These are phyloP conservation scores for Phymatocera aterrima DNA, from an alignment of 2,888 invertebrate species.

Conservation along the genomic window DNA sequence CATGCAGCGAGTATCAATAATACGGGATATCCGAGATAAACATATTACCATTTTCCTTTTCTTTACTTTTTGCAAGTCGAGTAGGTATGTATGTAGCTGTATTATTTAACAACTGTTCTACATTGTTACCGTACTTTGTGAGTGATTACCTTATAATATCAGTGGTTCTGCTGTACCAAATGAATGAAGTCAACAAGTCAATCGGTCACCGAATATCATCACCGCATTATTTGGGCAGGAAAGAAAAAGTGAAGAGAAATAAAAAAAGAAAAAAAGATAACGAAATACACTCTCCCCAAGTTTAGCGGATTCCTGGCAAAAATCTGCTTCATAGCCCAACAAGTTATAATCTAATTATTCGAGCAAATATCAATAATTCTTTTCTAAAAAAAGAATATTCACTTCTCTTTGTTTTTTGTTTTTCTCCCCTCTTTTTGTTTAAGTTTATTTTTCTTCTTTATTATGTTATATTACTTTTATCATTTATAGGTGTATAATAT, in stretches of 20 bases:
- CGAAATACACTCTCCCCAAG: background rate
- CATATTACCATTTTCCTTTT: background rate
- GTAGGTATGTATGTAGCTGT: too few species aligned
- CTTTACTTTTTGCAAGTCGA: background rate
- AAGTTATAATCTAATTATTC: conserved; percentile 21
- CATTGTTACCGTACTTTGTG: conserved; percentile 20
- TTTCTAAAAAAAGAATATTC: conserved; percentile 21
- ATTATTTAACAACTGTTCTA: conserved; percentile 5
- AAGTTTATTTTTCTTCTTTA: background rate
- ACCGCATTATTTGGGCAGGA: background rate
- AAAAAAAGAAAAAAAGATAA: background rate
- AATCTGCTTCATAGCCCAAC: background rate
- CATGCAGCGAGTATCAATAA: too few species aligned
- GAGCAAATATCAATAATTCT: background rate
- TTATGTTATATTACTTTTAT: background rate
- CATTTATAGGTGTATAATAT: too few species aligned
- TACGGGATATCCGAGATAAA: too few species aligned
- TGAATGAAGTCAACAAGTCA: conserved; percentile 14
- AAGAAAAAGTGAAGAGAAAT: background rate
- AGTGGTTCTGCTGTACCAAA: conserved; percentile 6
- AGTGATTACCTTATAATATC: conserved; percentile 9
- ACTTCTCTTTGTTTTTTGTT: background rate
- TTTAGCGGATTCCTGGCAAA: conserved; percentile 10
- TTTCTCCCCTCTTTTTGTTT: background rate
- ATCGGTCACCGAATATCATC: conserved; percentile 36